Percentiles rank a stretch among this genome's conserved stretches.
Conservation (phyloP, 2,113 vertebrate genomes). For the Potamarius usumacintae region DNA sequence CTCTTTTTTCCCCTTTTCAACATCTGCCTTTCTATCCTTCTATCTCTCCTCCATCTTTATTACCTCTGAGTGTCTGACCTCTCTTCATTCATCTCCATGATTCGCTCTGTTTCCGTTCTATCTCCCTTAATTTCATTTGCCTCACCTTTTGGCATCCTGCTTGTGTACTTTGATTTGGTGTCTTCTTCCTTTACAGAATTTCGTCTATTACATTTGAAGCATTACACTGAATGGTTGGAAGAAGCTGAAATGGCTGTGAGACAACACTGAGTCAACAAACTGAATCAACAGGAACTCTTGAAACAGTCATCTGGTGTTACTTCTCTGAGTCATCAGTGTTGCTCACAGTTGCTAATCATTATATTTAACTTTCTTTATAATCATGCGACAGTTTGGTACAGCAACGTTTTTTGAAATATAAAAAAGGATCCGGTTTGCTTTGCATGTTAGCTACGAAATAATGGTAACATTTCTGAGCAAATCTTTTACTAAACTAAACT, state of each 20-base stretch:
- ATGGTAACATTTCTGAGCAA: background rate
- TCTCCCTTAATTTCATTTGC: conserved; percentile 16
- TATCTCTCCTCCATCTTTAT: conserved; percentile 5
- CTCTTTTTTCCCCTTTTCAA: background rate
- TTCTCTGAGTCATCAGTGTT: conserved; percentile 36
- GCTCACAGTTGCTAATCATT: conserved; percentile 28
- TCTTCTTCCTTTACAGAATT: conserved; percentile 1
- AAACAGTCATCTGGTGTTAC: conserved; percentile 40
- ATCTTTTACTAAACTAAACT: background rate
- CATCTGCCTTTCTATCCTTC: background rate
- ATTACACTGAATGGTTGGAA: conserved; percentile 8
- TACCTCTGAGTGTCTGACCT: background rate
- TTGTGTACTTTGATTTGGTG: background rate
- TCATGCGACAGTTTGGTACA: background rate
- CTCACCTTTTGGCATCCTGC: background rate
- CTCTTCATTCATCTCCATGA: background rate
- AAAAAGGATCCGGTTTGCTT: background rate
- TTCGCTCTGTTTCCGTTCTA: background rate
- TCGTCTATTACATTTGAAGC: conserved; percentile 11
- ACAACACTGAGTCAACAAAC: conserved; percentile 44
- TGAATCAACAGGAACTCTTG: conserved; percentile 43
- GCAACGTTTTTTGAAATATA: background rate
- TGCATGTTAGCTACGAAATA: background rate
- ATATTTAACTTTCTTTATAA: conserved; percentile 27
- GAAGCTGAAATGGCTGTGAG: conserved; percentile 52